Percentiles rank a stretch among this genome's conserved stretches.
These are phyloP conservation scores for Anas platyrhynchos DNA, from an alignment of 2,113 vertebrate genomes.

Conservation along the genomic window DNA sequence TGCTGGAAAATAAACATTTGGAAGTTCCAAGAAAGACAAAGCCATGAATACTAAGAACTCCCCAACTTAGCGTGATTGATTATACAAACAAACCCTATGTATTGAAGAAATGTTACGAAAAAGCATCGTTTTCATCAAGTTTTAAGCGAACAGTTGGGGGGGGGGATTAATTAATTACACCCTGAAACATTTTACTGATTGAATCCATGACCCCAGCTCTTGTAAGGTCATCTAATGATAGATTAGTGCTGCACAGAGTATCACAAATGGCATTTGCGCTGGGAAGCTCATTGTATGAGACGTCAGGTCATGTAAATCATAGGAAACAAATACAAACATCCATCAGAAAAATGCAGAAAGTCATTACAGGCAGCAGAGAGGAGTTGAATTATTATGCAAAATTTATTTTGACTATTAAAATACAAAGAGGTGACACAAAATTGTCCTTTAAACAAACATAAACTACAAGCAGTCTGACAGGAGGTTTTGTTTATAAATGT, in stretches of 20 bases:
- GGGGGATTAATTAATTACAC: constrained; percentile 76
- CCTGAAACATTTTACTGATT: constrained; percentile 77
- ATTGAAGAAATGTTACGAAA: constrained; percentile 59
- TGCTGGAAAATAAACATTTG: constrained; percentile 53
- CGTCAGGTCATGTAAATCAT: constrained; percentile 80
- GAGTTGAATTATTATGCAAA: constrained; percentile 73
- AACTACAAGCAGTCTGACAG: constrained; percentile 16
- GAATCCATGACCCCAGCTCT: constrained; percentile 70
- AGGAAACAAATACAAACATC: constrained; percentile 75
- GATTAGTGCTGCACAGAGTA: constrained; percentile 57
- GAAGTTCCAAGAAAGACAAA: constrained; percentile 61
- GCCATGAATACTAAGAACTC: constrained; percentile 53
- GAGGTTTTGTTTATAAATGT: constrained; percentile 25
- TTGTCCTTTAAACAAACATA: constrained; percentile 67
- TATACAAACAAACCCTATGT: constrained; percentile 28
- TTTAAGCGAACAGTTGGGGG: constrained; percentile 58
- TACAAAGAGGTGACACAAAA: constrained; percentile 70
- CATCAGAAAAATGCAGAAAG: constrained; percentile 63
- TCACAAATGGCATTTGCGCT: constrained; percentile 65
- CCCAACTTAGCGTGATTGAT: constrained; percentile 65
- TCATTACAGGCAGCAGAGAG: constrained; percentile 71
- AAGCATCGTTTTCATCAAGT: constrained; percentile 67
- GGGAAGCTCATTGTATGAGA: constrained; percentile 78
- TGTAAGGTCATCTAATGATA: constrained; percentile 75
- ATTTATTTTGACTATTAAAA: constrained; percentile 76